Conservation (phyloP, 2,888 invertebrate species). For the Tinea pellionella region DNA sequence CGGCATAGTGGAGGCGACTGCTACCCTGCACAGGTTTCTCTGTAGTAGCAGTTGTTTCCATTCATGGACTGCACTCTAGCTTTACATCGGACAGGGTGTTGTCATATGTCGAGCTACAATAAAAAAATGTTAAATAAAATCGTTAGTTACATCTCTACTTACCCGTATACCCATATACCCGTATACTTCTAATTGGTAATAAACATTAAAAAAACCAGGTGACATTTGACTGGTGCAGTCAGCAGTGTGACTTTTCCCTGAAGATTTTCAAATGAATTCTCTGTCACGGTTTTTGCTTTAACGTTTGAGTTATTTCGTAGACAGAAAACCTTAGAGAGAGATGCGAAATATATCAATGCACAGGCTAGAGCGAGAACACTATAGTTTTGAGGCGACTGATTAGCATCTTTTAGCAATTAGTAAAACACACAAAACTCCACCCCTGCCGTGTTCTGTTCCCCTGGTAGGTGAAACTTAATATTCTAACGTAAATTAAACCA, state of each 20-base stretch:
- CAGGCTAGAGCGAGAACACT: conserved; percentile 32
- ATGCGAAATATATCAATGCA: conserved; percentile 23
- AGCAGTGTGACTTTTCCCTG: conserved; percentile 25
- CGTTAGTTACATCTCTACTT: too few relatives aligned
- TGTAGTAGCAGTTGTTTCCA: too few relatives aligned
- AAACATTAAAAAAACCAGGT: too few relatives aligned
- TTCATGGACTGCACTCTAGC: too few relatives aligned
- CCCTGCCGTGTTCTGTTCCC: conserved; percentile 64
- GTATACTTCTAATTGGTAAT: too few relatives aligned
- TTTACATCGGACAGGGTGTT: too few relatives aligned
- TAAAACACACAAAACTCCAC: conserved; percentile 74
- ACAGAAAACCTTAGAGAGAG: conserved; percentile 27
- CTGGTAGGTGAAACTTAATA: conserved; percentile 68
- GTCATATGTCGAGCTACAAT: too few relatives aligned
- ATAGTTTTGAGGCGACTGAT: conserved; percentile 53
- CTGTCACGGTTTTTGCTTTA: conserved; percentile 70
- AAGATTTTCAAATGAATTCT: conserved; percentile 65
- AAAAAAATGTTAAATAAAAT: too few relatives aligned
- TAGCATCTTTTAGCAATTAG: conserved; percentile 73
- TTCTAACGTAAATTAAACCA: conserved; percentile 58
- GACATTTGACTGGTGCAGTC: too few relatives aligned
- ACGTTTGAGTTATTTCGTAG: conserved; percentile 57
- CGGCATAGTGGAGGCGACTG: too few relatives aligned
- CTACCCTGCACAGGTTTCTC: too few relatives aligned
- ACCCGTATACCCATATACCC: too few relatives aligned